Conservation (phyloP, 2,797 vertebrate genomes). For the Rousettus madagascariensis region DNA sequence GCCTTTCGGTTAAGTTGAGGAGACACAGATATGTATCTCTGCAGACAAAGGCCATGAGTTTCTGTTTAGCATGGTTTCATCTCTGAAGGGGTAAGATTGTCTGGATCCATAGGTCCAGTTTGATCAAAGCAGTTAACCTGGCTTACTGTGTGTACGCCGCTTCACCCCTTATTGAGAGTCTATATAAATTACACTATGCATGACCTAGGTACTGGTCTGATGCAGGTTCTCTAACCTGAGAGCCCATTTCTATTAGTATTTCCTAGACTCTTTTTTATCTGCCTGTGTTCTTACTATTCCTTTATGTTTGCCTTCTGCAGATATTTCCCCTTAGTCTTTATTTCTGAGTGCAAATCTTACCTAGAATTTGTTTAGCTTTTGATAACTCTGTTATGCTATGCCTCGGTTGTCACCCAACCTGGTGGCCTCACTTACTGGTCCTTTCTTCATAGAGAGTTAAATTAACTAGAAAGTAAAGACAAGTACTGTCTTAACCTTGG, state of each 20-base stretch:
- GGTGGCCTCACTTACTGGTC: neutral
- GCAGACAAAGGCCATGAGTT: neutral
- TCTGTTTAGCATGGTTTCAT: neutral
- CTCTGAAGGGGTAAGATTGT: neutral
- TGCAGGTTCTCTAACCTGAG: neutral
- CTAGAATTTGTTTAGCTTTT: slow-evolving; percentile 44
- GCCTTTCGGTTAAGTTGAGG: neutral
- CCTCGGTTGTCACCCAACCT: neutral
- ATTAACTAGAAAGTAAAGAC: neutral
- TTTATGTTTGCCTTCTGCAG: neutral
- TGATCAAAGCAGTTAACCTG: neutral
- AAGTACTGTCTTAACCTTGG: neutral
- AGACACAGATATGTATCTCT: neutral
- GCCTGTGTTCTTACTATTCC: neutral
- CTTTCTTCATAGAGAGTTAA: neutral
- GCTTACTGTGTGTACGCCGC: neutral
- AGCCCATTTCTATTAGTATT: neutral
- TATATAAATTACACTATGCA: neutral
- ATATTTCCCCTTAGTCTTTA: neutral
- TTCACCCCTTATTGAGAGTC: neutral
- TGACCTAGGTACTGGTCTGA: neutral
- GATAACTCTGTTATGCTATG: neutral
- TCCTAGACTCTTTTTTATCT: neutral
- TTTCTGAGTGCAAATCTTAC: neutral
- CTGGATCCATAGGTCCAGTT: neutral